These are phyloP conservation scores for Microctonus brassicae DNA, from an alignment of 2,888 invertebrate species.

Conservation along the genomic window DNA sequence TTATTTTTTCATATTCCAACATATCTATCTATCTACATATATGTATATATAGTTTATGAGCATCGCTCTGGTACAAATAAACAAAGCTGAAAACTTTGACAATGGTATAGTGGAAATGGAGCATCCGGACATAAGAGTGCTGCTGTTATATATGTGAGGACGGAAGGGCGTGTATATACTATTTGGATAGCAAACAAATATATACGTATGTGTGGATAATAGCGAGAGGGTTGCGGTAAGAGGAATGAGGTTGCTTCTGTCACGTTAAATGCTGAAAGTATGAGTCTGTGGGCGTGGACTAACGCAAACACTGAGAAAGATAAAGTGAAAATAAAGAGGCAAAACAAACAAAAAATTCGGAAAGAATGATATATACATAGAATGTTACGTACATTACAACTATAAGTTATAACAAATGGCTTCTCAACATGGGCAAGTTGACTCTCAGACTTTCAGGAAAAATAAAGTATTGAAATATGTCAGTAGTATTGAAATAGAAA, in stretches of 20 bases:
- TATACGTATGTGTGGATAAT: background rate
- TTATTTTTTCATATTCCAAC: background rate
- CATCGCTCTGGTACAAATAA: constrained; percentile 43
- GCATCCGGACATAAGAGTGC: constrained; percentile 34
- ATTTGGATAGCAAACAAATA: background rate
- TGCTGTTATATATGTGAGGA: constrained; percentile 7
- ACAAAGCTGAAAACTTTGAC: constrained; percentile 45
- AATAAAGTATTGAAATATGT: constrained; percentile 23
- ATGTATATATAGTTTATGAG: too few relatives aligned
- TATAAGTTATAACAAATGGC: constrained; percentile 57
- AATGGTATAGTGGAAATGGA: constrained; percentile 40
- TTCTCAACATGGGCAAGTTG: constrained; percentile 43
- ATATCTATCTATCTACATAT: too few relatives aligned
- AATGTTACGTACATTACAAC: constrained; percentile 48
- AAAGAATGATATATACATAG: constrained; percentile 26
- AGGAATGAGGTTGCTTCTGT: background rate
- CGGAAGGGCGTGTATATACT: background rate
- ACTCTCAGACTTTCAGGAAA: constrained; percentile 23
- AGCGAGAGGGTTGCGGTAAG: constrained; percentile 12
- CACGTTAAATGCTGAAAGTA: constrained; percentile 21
- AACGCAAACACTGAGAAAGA: constrained; percentile 44
- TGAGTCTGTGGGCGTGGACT: constrained; percentile 47
- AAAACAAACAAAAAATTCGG: background rate
- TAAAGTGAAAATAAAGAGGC: background rate
- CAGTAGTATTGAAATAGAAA: constrained; percentile 4